Evolutionary conservation across 2,888 invertebrate species (phyloP), one percentile per base, ranked within the genome.

Genomic region (Nysson spinosus): DNA sequence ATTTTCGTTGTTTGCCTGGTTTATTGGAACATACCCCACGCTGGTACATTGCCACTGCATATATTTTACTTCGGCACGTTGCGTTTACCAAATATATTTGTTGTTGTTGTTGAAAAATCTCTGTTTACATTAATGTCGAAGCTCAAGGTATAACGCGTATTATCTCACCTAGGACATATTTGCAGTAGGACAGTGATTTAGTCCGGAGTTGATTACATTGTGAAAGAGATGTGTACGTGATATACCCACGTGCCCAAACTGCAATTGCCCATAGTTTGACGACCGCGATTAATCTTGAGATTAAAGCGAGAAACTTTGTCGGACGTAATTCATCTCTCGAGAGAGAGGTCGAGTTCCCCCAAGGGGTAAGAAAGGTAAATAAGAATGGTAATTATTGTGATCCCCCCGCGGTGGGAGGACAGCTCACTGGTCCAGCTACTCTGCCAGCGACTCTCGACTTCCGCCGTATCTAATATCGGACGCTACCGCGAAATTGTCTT

Each of bases 351-450:
- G 22, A 20, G 43, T 39, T 56, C 43, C 34, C n/a, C 57, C 55
- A 52, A 32, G 62, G 47, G 61, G 44, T 32, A 51, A 62, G 12
- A 57, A 71, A 66, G 72, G 78, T 75, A 78, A 82, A 79, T 80
- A 79, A 82, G 80, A 79, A 78, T 68, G 76, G 60, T 84, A 83
- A 84, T 84, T 83, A 85, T 84, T 82, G 81, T 85, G 83, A 85
- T 85, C 75, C 71, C 51, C 34, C 54, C 55, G 69, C 71, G 58
- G 79, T 81, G 79, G 82, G 80, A 80, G 83, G 83, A 83, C 82
- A 80, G 79, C 77, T 80, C 81, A 78, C 74, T 75, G 78, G 78
- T 76, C 78, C 78, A 65, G 71, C 57, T 71, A 72, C 68, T 77
- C 77, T 65, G n/a, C n/a, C n/a, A n/a, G n/a, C n/a, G n/a, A n/a